Percentiles rank a stretch among this genome's conserved stretches.
These are phyloP conservation scores for Caenorhabditis angaria DNA, from an alignment of 2,888 invertebrate genomes.

Conservation along the genomic window DNA sequence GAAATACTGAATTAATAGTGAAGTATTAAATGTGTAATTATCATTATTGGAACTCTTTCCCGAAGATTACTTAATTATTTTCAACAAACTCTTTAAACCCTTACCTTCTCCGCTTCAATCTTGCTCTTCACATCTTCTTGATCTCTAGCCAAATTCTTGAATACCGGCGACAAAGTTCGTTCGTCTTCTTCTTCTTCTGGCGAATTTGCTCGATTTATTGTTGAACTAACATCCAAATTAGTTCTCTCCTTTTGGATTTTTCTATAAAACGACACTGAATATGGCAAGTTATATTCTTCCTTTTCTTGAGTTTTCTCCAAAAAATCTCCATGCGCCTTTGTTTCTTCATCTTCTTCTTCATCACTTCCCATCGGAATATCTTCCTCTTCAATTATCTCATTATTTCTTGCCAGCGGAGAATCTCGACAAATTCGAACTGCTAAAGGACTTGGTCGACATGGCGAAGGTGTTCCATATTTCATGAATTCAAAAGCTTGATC, in stretches of 20 bases:
- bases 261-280: slow-evolving; percentile 52
- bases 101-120: not conserved
- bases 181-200: slow-evolving; percentile 8
- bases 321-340: slow-evolving; percentile 7
- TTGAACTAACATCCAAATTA: slow-evolving; percentile 9
- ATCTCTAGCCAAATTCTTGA: slow-evolving; percentile 12
- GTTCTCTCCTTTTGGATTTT: slow-evolving; percentile 28
- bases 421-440: slow-evolving; percentile 4
- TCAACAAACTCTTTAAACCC: no score
- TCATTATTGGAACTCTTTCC: no score
- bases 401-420: not conserved
- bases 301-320: not conserved
- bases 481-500: slow-evolving; percentile 57
- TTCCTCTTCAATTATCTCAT: slow-evolving; percentile 27
- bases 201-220: slow-evolving; percentile 16
- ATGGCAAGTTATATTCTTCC: slow-evolving; percentile 26
- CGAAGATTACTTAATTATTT: no score
- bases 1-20: no score
- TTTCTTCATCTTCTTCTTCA: slow-evolving; percentile 15
- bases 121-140: not conserved
- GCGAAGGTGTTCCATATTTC: slow-evolving; percentile 35
- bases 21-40: no score
- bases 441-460: slow-evolving; percentile 22
- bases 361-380: slow-evolving; percentile 15
- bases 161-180: slow-evolving; percentile 25